Conservation (phyloP, 2,797 vertebrate species). For the Syncerus caffer region DNA sequence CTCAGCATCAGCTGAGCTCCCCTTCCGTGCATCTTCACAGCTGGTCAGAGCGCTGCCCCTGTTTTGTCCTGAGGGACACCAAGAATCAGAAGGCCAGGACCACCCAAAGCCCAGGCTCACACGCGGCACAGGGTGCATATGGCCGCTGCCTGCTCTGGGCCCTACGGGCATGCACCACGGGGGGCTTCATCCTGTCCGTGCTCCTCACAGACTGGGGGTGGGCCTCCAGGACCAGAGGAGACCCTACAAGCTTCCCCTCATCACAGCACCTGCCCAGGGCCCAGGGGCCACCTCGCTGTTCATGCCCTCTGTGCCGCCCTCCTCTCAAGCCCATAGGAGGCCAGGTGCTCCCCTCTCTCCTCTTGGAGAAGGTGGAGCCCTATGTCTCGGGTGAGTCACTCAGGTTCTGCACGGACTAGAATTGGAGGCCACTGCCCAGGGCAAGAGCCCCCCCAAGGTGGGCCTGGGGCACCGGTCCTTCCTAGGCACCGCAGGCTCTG, state of each 20-base stretch:
- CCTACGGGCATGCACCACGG: accelerated
- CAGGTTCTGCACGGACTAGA: neutral
- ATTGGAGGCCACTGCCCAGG: neutral
- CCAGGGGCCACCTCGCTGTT: neutral
- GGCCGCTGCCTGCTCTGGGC: neutral
- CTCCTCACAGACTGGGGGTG: neutral
- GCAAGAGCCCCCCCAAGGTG: too few relatives aligned
- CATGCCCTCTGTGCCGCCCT: neutral
- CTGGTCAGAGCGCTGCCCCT: neutral
- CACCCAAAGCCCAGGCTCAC: neutral
- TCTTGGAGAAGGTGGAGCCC: neutral
- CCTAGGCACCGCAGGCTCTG: neutral
- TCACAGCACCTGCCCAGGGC: neutral
- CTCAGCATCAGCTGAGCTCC: neutral
- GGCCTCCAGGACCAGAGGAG: neutral
- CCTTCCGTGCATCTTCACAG: accelerated
- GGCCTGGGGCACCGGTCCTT: neutral
- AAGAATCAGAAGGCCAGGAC: neutral
- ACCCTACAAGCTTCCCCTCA: too few relatives aligned
- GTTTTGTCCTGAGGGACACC: neutral
- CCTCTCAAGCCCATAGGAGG: neutral
- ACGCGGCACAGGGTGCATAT: neutral
- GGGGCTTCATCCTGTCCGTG: neutral
- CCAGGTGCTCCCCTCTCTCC: neutral
- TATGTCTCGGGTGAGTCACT: neutral